Percentiles rank a stretch among this genome's conserved stretches.
phyloP scores from a whole-genome alignment of 1,140 invertebrate genomes.

The Melanaphis sacchari region DNA sequence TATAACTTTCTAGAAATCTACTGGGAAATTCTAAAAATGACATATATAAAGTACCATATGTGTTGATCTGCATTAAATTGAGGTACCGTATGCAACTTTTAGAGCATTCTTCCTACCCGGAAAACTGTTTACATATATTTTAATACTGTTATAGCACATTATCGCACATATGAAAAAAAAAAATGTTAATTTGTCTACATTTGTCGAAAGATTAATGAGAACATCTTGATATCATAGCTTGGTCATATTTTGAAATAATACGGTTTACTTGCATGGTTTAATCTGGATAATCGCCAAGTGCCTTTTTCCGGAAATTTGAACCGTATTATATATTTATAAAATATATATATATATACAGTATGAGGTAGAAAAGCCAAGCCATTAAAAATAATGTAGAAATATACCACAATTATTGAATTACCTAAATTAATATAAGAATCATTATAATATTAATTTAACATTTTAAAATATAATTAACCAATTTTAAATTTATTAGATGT shows the following conservation, averaged over 20 bases:
- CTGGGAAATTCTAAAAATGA: neutral
- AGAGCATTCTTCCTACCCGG: neutral
- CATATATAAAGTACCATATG: neutral
- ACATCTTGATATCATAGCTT: neutral
- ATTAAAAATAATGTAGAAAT: neutral
- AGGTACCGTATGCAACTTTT: neutral
- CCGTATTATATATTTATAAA: neutral
- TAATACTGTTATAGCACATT: neutral
- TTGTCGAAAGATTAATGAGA: neutral
- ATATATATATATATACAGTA: neutral
- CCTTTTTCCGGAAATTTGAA: neutral
- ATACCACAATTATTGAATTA: neutral
- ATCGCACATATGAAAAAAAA: neutral
- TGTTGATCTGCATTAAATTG: neutral
- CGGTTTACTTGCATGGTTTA: neutral
- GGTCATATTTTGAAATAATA: neutral
- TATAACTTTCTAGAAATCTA: neutral
- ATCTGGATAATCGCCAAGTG: neutral
- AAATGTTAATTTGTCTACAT: neutral
- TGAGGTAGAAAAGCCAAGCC: neutral
- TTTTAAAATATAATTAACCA: too few species aligned
- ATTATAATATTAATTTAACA: neutral
- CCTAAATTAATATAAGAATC: neutral
- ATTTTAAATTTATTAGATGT: too few species aligned
- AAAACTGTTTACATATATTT: conserved; percentile 7